Percentiles rank a stretch among this genome's conserved stretches.
Evolutionary conservation across 1,140 invertebrate species (phyloP).

Genomic region (Caenorhabditis brenneri): DNA sequence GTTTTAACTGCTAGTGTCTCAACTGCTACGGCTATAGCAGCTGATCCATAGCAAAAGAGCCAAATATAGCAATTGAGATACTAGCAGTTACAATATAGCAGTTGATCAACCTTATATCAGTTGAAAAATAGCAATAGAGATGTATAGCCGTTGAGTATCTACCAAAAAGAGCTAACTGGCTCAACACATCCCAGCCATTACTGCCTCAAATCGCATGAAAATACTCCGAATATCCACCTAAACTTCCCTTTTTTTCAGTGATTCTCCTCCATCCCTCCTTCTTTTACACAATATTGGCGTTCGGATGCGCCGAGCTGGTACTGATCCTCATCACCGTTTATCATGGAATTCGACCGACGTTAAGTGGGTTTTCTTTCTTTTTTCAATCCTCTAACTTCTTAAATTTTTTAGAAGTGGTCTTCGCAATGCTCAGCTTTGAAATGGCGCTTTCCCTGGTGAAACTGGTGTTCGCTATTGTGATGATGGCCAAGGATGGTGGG

Average conservation of each 20-base stretch:
- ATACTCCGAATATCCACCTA: neutral
- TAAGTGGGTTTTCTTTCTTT: neutral
- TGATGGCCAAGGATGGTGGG: constrained; percentile 26
- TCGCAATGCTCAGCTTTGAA: neutral
- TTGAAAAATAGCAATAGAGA: too few species aligned
- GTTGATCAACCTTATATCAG: too few species aligned
- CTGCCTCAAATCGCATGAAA: too few species aligned
- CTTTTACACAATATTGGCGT: constrained; percentile 18
- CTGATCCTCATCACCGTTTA: constrained; percentile 1
- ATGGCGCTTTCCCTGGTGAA: neutral
- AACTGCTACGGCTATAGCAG: too few species aligned
- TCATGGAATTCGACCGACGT: neutral
- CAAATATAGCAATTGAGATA: too few species aligned
- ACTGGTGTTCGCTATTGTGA: neutral
- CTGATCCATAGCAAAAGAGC: too few species aligned
- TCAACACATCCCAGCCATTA: too few species aligned
- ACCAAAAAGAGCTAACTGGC: too few species aligned
- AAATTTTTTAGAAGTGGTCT: constrained; percentile 3
- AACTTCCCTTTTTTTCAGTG: neutral
- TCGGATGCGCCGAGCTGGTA: neutral
- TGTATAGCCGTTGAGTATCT: too few species aligned
- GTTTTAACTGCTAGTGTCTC: too few species aligned
- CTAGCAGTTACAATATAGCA: too few species aligned
- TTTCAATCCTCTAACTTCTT: neutral
- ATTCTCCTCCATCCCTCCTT: constrained; percentile 6